These are phyloP conservation scores for Nothobranchius furzeri DNA, from an alignment of 2,113 vertebrate genomes.

Conservation along the genomic window DNA sequence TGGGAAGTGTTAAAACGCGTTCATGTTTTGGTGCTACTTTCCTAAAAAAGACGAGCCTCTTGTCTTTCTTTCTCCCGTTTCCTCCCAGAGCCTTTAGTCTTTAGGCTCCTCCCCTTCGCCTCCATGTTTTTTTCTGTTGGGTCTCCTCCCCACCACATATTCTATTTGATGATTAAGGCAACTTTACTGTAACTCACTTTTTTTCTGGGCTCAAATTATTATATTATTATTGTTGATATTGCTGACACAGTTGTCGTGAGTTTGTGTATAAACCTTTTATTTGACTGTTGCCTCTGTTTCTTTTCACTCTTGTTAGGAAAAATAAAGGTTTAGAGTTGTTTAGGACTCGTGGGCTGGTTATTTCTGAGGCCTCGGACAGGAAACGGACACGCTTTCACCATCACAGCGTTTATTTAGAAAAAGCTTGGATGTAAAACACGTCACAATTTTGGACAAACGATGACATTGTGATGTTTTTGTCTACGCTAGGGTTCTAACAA, in stretches of 20 bases:
- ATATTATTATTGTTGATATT: constrained; percentile 81
- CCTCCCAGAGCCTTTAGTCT: constrained; percentile 12
- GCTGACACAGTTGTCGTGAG: constrained; percentile 77
- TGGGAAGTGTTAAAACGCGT: constrained; percentile 79
- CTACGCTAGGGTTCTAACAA: constrained; percentile 51
- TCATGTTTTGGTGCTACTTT: constrained; percentile 84
- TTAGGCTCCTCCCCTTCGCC: constrained; percentile 33
- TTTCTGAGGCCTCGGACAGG: constrained; percentile 6
- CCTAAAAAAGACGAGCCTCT: constrained; percentile 71
- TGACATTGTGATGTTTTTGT: constrained; percentile 35
- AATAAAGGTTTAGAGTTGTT: constrained; percentile 87
- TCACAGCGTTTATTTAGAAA: constrained; percentile 70
- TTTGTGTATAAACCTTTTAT: constrained; percentile 84
- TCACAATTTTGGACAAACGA: constrained; percentile 64
- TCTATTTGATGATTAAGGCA: constrained; percentile 63
- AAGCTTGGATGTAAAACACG: constrained; percentile 65
- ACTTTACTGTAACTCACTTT: constrained; percentile 81
- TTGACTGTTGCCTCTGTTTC: constrained; percentile 83
- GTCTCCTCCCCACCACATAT: constrained; percentile 5
- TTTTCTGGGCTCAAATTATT: constrained; percentile 74
- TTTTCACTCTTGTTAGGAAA: constrained; percentile 84
- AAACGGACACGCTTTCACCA: constrained; percentile 5
- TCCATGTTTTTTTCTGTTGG: constrained; percentile 29
- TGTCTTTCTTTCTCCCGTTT: constrained; percentile 26
- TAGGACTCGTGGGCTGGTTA: constrained; percentile 62